Evolutionary conservation across 1,140 invertebrate species (phyloP).

Genomic region (Caerostris darwini): DNA sequence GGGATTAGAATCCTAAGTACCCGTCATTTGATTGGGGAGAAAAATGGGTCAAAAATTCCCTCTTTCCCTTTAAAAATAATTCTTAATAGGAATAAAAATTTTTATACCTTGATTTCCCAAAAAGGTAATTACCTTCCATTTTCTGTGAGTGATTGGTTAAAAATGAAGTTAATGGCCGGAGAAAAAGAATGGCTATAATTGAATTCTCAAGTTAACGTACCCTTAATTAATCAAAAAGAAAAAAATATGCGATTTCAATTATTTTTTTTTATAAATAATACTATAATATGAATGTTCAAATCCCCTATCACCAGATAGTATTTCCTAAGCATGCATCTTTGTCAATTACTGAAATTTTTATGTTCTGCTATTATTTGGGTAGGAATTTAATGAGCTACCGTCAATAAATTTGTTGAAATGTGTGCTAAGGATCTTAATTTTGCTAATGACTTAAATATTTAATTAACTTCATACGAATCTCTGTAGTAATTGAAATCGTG

Average conservation of each 20-base stretch:
- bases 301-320: neutral
- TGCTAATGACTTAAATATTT: neutral
- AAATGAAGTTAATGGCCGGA: neutral
- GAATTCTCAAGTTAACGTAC: constrained; percentile 1
- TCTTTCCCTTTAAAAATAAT: neutral
- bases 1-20: constrained; percentile 22
- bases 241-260: neutral
- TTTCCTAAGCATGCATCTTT: neutral
- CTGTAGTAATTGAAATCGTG: neutral
- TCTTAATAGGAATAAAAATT: constrained; percentile 15
- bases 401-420: neutral
- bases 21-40: neutral
- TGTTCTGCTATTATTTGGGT: neutral
- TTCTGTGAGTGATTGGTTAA: neutral
- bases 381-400: neutral
- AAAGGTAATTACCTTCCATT: neutral
- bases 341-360: neutral
- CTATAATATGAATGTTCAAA: neutral
- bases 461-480: neutral
- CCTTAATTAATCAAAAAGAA: neutral
- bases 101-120: neutral
- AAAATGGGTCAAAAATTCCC: neutral
- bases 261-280: neutral
- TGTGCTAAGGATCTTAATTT: neutral
- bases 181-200: neutral